Evolutionary conservation across 30 jellyfish, hydroid and myxozoan genomes (phyloP).

Genomic region (Pseudorhiza aurosa): DNA sequence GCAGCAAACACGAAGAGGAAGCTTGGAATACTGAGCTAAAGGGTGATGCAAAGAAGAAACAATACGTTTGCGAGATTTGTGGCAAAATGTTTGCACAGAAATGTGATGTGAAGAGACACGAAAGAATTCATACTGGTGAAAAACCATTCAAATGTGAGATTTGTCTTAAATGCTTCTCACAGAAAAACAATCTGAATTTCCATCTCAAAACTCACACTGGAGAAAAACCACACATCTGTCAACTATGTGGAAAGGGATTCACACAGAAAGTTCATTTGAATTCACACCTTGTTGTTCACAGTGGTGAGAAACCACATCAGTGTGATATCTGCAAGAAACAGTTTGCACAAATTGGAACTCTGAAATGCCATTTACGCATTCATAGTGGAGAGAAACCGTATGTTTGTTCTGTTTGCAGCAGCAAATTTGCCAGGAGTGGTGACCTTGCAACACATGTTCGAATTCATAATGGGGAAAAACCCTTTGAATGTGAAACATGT

Average conservation of each 20-base stretch:
- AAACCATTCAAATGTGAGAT: constrained; percentile 31
- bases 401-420: background rate
- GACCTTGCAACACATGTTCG: background rate
- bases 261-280: constrained; percentile 5
- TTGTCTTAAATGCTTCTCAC: constrained; percentile 9
- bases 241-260: constrained; percentile 21
- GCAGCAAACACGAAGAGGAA: no score
- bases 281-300: constrained; percentile 7
- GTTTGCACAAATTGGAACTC: constrained; percentile 1
- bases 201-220: constrained; percentile 22
- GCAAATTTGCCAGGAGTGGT: constrained; percentile 5
- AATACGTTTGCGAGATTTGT: constrained; percentile 9
- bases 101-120: constrained; percentile 19
- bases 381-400: constrained; percentile 15
- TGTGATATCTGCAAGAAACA: constrained; percentile 25
- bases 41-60: no score
- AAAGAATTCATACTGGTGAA: constrained; percentile 17
- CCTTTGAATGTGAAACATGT: constrained; percentile 9
- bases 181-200: constrained; percentile 8
- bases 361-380: constrained; percentile 9
- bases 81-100: background rate
- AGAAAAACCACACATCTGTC: constrained; percentile 21
- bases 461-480: constrained; percentile 11
- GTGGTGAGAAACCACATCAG: constrained; percentile 29
- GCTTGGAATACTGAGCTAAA: no score